Base-by-base conservation (phyloP, 2,888 invertebrate species). In the Lycophotia porphyrea region DNA sequence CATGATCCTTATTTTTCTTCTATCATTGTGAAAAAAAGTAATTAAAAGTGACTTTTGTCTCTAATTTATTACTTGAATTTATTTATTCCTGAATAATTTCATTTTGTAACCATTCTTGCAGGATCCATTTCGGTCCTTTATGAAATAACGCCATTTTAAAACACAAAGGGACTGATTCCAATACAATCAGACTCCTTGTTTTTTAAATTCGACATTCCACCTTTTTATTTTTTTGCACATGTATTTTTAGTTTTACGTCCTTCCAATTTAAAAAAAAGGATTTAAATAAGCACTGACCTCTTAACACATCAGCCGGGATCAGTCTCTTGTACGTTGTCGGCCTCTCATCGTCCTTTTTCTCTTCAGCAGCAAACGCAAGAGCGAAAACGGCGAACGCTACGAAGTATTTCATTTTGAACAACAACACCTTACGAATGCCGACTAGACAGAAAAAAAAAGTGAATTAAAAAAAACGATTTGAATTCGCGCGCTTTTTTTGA, bases 281-380 rank as follows among this genome's bases (percentile, higher is more conserved):
- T 84, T 73, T 76, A 21, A 47, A 55, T 73, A 84, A 70, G 18
- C 88, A 97, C 97, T 97, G 96, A 99, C 99, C 99, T 97, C 99
- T 98, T 83, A 99, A 97, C 58, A 98, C 98, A 95, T 99, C 99
- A 89, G 99, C 99, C 61, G 98, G 98, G 89, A 99, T 98, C 87
- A 98, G 96, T 86, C 99, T 97, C 91, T 97, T 98, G 97, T 97
- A 98, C 66, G 98, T 98, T 93, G 98, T 98, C 69, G 97, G 97
- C 80, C 97, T 97, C 13, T 97, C 97, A 61, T 97, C 97, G 80
- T 95, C 95, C 87, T 97, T 96, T 69, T 97, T 96, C 81, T 97
- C 97, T 82, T 97, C 97, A 84, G 97, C 97, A 84, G 97, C 95
- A 85, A 97, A 95, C 86, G 97, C 95, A 89, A 96, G 91, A 84